Base-by-base conservation (phyloP, 2,797 vertebrate genomes). In the Heterohyrax brucei region DNA sequence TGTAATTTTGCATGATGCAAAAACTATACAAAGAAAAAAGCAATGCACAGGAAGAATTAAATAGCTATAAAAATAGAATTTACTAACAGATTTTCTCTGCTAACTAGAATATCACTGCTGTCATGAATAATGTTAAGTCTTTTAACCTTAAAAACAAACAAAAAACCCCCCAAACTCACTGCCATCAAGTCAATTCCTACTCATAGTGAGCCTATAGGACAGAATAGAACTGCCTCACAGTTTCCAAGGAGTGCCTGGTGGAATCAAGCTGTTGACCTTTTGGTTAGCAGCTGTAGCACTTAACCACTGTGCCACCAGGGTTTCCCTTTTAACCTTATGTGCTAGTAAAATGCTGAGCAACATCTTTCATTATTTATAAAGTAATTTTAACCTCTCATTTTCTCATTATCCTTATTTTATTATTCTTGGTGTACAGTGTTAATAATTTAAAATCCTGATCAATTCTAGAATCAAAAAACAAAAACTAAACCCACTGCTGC, bases 301-400 rank as follows among this genome's bases (percentile, higher is more conserved):
- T 39, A 39, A 39, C 39, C 39, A 39, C 39, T 39, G 2, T 39
- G 39, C 39, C 39, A 39, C 39, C 39, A 39, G 39, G 39, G 39
- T 39, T 39, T 39, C 39, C 39, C 81, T 62, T 87, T 78, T 94
- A 93, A 48, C 8, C 30, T 70, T 79, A 91, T 30, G 46, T 53
- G 56, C 39, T 93, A 79, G 2, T 68, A 92, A 94, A 92, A 68
- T 83, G 46, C 86, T 78, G 75, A 88, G 66, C 66, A 72, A 84
- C 81, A 24, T n/a, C 87, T 93, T 89, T 79, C 19, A 39, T 90
- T 95, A 81, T 92, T 90, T 96, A 81, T 24, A 80, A 95, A 92
- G 46, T 77, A 64, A 89, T 93, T 80, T 89, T 89, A 84, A 77
- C 44, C 26, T 19, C 59, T 13, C 72, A 73, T 77, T 79, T 83